phyloP scores from a whole-genome alignment of 2,113 vertebrate species.

The Labrus mixtus region DNA sequence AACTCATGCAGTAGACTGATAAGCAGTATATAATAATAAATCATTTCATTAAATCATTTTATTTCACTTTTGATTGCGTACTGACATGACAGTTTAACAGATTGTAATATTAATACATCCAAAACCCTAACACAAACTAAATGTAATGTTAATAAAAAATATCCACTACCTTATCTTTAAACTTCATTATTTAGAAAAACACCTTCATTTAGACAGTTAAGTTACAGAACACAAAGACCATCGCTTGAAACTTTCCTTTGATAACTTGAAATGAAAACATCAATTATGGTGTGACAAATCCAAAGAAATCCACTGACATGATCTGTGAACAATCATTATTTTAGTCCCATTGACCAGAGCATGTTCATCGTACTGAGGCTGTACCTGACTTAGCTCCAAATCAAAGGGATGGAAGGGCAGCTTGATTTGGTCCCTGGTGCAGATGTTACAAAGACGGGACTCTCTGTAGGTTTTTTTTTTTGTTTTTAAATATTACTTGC shows the following conservation, averaged over 20 bases:
- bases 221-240: slow-evolving; percentile 22
- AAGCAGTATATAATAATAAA: background rate
- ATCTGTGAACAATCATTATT: no score
- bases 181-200: slow-evolving; percentile 39
- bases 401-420: slow-evolving; percentile 36
- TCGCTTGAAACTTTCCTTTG: background rate
- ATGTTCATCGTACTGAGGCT: slow-evolving; percentile 24
- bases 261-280: slow-evolving; percentile 18
- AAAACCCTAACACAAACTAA: slow-evolving; percentile 23
- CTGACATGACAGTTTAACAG: slow-evolving; percentile 13
- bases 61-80: slow-evolving; percentile 57
- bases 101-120: slow-evolving; percentile 8
- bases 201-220: slow-evolving; percentile 53
- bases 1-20: background rate
- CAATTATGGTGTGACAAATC: slow-evolving; percentile 12
- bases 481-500: no score
- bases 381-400: slow-evolving; percentile 13
- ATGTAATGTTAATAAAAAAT: background rate
- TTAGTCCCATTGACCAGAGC: background rate
- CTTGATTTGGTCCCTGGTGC: slow-evolving; percentile 48
- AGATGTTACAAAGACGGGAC: slow-evolving; percentile 29
- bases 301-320: background rate
- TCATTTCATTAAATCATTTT: slow-evolving; percentile 41
- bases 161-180: slow-evolving; percentile 20
- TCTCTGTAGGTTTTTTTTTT: background rate